Base-by-base conservation (phyloP, 2,888 invertebrate species). In the Mesochorus sp. region DNA sequence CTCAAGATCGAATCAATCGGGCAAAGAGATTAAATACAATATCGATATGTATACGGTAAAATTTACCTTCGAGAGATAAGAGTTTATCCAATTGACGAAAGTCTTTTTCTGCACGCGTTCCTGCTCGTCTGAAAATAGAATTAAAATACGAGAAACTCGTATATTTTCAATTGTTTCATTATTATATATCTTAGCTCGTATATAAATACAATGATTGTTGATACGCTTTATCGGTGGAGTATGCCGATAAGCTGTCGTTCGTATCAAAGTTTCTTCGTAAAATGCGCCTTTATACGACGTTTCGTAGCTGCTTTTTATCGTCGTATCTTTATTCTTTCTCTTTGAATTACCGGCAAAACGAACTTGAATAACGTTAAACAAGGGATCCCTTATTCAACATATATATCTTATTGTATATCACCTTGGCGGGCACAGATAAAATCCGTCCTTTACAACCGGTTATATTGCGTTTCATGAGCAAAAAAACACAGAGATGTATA, bases 61-160 rank as follows among this genome's bases (percentile, higher is more conserved):
- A 81, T 92, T 94, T 92, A 98, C 98, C 96, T 98, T 97, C 88
- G 95, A 95, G 89, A 99, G 94, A 93, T 98, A 97, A 90, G 98
- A 98, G 93, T 99, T 99, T 92, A 99, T 98, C 98, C 99, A 99
- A 93, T 99, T 99, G 87, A 98, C 97, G 92, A 99, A 99, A 82
- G 98, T 99, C 92, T 99, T 99, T 94, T 98, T 99, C 92, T 99
- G 99, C 85, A 99, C 98, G 92, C 98, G 94, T 93, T 99, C 98
- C 93, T 99, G 98, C 93, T 99, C 98, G 95, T 98, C 99, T 99
- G 96, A 78, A 96, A 96, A 89, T 83, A 86, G 84, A 81, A 74
- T 42, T 51, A 42, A 12, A 42, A 34, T 8, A 62, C 24, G 28
- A 59, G 21, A 31, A n/a, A 24, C 14, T 59, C 17, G 3, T 61